phyloP scores from a whole-genome alignment of 2,888 invertebrate species.

The Scaptodrosophila latifasciaeformis region DNA sequence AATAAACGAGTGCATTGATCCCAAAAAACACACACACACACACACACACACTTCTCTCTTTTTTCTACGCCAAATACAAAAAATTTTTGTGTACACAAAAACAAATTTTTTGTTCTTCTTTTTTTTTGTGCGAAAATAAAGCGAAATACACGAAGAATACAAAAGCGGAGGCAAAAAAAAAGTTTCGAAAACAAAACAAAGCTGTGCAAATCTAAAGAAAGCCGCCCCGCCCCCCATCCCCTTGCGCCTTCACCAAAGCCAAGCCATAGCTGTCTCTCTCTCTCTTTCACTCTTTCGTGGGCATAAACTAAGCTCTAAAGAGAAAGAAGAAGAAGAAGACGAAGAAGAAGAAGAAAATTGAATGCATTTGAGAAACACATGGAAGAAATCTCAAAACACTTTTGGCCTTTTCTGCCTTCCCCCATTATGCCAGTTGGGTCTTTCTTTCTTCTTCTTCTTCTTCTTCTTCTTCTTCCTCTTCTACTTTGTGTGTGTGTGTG shows the following conservation, averaged over 20 bases:
- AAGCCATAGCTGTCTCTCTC: slow-evolving; percentile 14
- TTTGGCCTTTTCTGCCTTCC: no score
- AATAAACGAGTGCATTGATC: slow-evolving; percentile 40
- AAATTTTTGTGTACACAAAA: slow-evolving; percentile 6
- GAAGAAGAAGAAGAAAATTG: no score
- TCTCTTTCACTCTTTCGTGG: no score
- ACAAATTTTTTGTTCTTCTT: no score
- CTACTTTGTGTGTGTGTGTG: no score
- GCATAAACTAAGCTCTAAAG: no score
- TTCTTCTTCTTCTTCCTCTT: no score
- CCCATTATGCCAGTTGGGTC: no score
- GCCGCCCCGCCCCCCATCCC: not conserved
- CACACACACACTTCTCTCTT: slow-evolving; percentile 26
- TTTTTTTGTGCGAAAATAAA: slow-evolving; percentile 28
- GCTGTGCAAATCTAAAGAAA: slow-evolving; percentile 37
- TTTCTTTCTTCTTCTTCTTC: no score
- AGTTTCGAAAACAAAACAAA: slow-evolving; percentile 3
- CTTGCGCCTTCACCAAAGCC: not conserved
- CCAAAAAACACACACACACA: slow-evolving; percentile 23
- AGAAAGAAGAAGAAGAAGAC: no score
- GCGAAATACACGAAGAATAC: slow-evolving; percentile 20
- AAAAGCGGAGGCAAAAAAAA: slow-evolving; percentile 14
- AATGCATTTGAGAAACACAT: no score
- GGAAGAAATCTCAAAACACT: no score
- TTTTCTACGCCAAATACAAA: slow-evolving; percentile 36